Base-by-base conservation (phyloP, 2,888 invertebrate species). In the Cerceris rybyensis region DNA sequence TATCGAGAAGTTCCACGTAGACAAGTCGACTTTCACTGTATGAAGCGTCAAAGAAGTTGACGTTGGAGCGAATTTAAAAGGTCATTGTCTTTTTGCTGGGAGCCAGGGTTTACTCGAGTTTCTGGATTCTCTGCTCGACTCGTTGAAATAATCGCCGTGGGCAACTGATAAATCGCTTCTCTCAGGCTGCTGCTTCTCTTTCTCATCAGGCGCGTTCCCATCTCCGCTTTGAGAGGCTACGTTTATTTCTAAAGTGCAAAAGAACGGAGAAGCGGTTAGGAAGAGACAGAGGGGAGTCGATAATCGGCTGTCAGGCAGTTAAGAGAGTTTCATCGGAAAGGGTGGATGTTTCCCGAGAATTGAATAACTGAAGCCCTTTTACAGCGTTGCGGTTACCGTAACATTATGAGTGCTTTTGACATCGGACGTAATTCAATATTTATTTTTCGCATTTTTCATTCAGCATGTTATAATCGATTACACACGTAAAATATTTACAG, bases 11-110 rank as follows among this genome's bases (percentile, higher is more conserved):
- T 13, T 17, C 17, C 43, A 49, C 58, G 28, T 57, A 65, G 73
- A 39, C 55, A 63, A 58, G 75, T 75, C 70, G 71, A 75, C 73
- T 73, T 69, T 72, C 70, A 17, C 69, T 59, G 14, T 63, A 42
- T 42, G 39, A 72, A 71, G 64, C 65, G 55, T 60, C 60, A 28
- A 52, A 42, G 60, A 54, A 65, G 42, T 54, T 55, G 73, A 74
- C 66, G 49, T 52, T 64, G 66, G 49, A 16, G 17, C 71, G 49
- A 65, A 52, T 64, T 57, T 46, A 50, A 14, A 75, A 68, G 79
- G 72, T 75, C 67, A 52, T 61, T 71, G 78, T 70, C 73, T 80
- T 73, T 46, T 28, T 39, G 14, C 43, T 16, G 57, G 5, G 13
- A 17, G 50, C 63, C 63, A 63, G 2, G 50, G 50, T 42, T 59